Evolutionary conservation across 2,797 vertebrate species (phyloP).

Genomic region (Synaphobranchus kaupii): DNA sequence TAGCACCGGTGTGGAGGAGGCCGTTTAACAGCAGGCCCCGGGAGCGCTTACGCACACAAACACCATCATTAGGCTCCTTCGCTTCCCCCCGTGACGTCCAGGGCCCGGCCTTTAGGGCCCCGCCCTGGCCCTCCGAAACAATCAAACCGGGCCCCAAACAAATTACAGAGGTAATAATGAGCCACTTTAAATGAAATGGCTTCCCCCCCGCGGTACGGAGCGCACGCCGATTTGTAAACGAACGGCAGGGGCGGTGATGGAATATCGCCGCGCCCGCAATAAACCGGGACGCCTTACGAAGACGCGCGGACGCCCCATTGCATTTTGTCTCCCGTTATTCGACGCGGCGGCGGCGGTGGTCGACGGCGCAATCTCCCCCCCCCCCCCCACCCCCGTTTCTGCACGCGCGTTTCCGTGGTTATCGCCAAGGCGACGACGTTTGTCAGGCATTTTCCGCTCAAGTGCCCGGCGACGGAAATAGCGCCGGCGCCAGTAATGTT

Average conservation of each 20-base stretch:
- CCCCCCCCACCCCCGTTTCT: neutral
- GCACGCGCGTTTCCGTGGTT: neutral
- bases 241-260: conserved; percentile 23
- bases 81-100: neutral
- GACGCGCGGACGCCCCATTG: conserved; percentile 24
- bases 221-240: conserved; percentile 16
- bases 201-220: neutral
- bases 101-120: neutral
- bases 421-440: neutral
- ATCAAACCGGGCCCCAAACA: neutral
- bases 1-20: too few relatives aligned
- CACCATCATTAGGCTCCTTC: neutral
- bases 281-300: neutral
- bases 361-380: conserved; percentile 13
- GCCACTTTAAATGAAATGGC: neutral
- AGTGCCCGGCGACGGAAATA: neutral
- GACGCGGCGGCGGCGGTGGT: neutral
- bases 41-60: neutral
- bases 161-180: neutral
- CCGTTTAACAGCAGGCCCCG: neutral
- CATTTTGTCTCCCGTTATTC: conserved; percentile 1
- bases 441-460: neutral
- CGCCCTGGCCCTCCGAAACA: neutral
- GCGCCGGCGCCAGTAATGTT: neutral
- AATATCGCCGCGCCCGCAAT: neutral